Evolutionary conservation across 2,888 invertebrate species (phyloP), one percentile per base, ranked within the genome.

Genomic region (Limnephilus rhombicus): DNA sequence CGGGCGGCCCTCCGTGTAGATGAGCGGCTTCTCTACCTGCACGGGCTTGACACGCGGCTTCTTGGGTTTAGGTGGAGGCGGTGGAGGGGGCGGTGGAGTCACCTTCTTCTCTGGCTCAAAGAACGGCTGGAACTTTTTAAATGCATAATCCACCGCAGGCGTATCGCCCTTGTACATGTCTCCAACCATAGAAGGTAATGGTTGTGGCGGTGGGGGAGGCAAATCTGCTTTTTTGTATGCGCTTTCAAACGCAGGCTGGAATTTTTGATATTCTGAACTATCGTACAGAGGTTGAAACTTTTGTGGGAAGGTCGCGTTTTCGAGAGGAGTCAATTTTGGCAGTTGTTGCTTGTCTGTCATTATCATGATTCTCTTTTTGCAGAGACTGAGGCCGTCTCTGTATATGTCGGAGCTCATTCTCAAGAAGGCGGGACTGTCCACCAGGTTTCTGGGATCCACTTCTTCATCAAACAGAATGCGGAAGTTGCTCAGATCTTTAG

Each of bases 371-470:
- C 68, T 68, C 68, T 68, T 68, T 68, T 68, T 68, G 68, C 68
- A 68, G 68, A 68, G 68, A 68, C 68, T 68, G 24, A 68, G 68
- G 24, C 68, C 68, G 68, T 68, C 68, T 68, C 68, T 68, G 68
- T 68, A 68, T 68, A 68, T 68, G 68, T 68, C 68, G 68, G 68
- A 68, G n/a, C 68, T 68, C 68, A 68, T 68, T 68, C 68, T 68
- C 68, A 68, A 7, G 68, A 68, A 68, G 68, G 68, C 18, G 9
- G 68, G 68, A 2, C 68, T 68, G 68, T 68, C 68, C 24, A 68
- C 68, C 68, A 68, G n/a, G 68, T 68, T 68, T n/a, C 68, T 68
- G 68, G 68, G 68, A 68, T 68, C 68, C 24, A 68, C 24, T 68
- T 68, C 68, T 68, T 68, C 68, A 24, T 68, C 68, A 24, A 68